Evolutionary conservation across 2,113 vertebrate species (phyloP).

Genomic region (Sylvia atricapilla): DNA sequence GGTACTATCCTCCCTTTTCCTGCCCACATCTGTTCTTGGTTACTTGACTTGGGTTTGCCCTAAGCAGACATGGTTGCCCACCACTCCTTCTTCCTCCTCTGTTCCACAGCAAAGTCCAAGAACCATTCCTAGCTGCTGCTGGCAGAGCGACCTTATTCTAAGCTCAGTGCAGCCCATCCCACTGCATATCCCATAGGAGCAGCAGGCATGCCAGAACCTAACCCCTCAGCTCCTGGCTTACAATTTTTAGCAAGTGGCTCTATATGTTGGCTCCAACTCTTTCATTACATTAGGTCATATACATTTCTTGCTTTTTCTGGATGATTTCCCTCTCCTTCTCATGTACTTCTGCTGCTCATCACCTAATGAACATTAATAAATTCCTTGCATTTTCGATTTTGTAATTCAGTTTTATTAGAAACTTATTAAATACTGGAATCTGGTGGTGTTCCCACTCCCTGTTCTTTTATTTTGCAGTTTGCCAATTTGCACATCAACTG

Average conservation of each 20-base stretch:
- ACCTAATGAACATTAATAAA: neutral
- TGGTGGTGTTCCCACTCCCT: neutral
- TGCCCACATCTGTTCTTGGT: rapidly evolving
- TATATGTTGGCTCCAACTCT: neutral
- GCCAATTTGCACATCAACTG: neutral
- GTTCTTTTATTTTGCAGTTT: neutral
- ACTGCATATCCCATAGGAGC: neutral
- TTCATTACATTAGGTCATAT: neutral
- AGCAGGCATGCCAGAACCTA: neutral
- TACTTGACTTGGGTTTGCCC: neutral
- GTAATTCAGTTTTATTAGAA: neutral
- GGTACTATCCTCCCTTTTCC: neutral
- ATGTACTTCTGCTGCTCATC: neutral
- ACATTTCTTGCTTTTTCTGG: neutral
- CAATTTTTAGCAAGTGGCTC: neutral
- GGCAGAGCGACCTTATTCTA: neutral
- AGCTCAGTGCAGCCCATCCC: neutral
- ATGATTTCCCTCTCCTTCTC: neutral
- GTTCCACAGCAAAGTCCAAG: neutral
- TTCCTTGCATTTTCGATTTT: neutral
- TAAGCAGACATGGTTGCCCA: neutral
- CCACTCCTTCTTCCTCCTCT: neutral
- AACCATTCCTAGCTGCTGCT: neutral
- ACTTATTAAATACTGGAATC: neutral
- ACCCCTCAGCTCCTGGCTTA: neutral